phyloP scores from a whole-genome alignment of 2,797 vertebrate species.

The Gallinago nigripennis region DNA sequence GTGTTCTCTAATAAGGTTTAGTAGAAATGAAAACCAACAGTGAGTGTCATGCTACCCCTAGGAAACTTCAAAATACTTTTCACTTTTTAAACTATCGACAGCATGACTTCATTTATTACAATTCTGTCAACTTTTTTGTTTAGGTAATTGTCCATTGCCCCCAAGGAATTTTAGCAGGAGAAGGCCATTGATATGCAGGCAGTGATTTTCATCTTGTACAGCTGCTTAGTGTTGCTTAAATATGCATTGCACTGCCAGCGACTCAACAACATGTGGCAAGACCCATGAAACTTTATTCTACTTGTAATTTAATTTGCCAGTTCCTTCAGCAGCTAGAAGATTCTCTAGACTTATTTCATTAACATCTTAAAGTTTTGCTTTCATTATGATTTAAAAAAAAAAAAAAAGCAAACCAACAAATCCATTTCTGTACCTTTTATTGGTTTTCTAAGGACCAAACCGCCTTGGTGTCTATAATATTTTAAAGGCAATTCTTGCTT shows the following conservation, averaged over 20 bases:
- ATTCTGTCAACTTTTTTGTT: neutral
- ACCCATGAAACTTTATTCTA: neutral
- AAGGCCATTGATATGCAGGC: neutral
- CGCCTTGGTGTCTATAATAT: neutral
- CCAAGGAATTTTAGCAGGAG: neutral
- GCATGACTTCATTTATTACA: neutral
- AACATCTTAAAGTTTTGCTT: neutral
- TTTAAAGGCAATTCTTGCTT: neutral
- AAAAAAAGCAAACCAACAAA: neutral
- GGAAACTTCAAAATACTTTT: neutral
- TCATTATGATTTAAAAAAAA: neutral
- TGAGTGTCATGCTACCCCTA: neutral
- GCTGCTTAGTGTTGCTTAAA: neutral
- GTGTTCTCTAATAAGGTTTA: neutral
- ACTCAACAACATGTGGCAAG: neutral
- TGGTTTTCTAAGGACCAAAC: neutral
- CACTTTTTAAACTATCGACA: neutral
- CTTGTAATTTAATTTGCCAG: neutral
- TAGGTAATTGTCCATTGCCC: neutral
- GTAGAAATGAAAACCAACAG: neutral
- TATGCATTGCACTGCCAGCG: neutral
- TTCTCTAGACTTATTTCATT: neutral
- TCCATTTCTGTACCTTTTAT: neutral
- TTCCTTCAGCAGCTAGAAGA: neutral
- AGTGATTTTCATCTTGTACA: neutral